Percentiles rank a stretch among this genome's conserved stretches.
phyloP scores from a whole-genome alignment of 2,888 invertebrate species.

The Lasius fuliginosus region DNA sequence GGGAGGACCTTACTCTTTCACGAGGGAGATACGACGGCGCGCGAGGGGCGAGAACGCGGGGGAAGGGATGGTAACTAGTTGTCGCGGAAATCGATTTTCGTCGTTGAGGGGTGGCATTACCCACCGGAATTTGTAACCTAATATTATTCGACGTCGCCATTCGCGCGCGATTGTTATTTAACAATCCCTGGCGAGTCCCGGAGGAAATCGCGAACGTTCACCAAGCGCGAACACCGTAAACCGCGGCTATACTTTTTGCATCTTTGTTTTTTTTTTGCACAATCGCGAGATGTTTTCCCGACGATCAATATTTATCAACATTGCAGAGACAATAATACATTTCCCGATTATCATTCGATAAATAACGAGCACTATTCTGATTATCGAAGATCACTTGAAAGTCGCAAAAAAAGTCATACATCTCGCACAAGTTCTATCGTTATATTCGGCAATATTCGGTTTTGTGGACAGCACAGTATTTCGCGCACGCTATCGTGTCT shows the following conservation, averaged over 20 bases:
- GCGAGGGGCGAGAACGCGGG: neutral
- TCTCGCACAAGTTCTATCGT: neutral
- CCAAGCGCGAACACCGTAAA: constrained; percentile 12
- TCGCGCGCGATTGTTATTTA: constrained; percentile 73
- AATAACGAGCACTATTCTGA: neutral
- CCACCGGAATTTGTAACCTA: constrained; percentile 77
- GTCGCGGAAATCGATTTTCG: constrained; percentile 76
- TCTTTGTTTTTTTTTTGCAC: neutral
- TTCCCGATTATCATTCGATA: neutral
- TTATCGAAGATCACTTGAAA: neutral
- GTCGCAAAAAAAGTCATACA: neutral
- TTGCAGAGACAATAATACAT: neutral
- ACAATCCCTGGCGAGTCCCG: constrained; percentile 63
- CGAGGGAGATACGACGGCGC: constrained; percentile 59
- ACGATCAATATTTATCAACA: constrained; percentile 1
- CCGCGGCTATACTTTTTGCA: neutral
- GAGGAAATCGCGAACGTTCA: neutral
- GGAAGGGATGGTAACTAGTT: constrained; percentile 70
- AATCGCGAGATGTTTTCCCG: neutral
- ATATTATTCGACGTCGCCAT: constrained; percentile 75
- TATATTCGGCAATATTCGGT: neutral
- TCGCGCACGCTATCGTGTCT: constrained; percentile 14
- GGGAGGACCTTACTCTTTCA: constrained; percentile 71
- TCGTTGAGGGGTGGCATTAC: constrained; percentile 65
- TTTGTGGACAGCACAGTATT: constrained; percentile 18